Evolutionary conservation across 2,113 vertebrate genomes (phyloP).

Genomic region (Rhombomys opimus): DNA sequence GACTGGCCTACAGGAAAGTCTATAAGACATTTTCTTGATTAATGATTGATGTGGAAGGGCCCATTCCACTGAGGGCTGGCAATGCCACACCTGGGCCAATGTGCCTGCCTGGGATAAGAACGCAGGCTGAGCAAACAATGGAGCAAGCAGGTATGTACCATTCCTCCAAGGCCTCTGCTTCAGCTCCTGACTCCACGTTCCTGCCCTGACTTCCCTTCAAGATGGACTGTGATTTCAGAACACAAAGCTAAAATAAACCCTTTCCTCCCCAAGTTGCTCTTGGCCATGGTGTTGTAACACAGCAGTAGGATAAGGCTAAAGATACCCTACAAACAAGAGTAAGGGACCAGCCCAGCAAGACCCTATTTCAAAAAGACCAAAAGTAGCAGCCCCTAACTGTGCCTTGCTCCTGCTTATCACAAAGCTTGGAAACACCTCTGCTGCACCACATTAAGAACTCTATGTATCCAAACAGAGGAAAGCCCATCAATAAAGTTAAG

Average conservation of each 20-base stretch:
- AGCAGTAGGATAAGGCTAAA: background rate
- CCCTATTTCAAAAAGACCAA: background rate
- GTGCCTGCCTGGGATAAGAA: background rate
- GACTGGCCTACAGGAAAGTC: background rate
- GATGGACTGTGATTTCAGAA: background rate
- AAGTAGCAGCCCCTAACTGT: background rate
- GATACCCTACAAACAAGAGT: background rate
- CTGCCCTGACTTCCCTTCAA: background rate
- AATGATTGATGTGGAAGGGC: background rate
- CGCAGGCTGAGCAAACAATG: background rate
- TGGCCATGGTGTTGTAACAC: too few species aligned
- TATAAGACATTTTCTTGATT: background rate
- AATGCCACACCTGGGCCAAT: background rate
- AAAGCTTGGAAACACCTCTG: background rate
- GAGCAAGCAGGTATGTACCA: background rate
- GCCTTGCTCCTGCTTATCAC: background rate
- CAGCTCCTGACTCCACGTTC: background rate
- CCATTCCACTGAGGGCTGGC: background rate
- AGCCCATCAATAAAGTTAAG: slow-evolving; percentile 22
- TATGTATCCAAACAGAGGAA: background rate
- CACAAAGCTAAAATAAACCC: background rate
- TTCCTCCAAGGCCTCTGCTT: background rate
- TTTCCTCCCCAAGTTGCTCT: background rate
- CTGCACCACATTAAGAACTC: background rate
- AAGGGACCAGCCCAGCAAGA: background rate